Evolutionary conservation across 2,888 invertebrate genomes (phyloP).

Genomic region (Dicyrtomina minuta): DNA sequence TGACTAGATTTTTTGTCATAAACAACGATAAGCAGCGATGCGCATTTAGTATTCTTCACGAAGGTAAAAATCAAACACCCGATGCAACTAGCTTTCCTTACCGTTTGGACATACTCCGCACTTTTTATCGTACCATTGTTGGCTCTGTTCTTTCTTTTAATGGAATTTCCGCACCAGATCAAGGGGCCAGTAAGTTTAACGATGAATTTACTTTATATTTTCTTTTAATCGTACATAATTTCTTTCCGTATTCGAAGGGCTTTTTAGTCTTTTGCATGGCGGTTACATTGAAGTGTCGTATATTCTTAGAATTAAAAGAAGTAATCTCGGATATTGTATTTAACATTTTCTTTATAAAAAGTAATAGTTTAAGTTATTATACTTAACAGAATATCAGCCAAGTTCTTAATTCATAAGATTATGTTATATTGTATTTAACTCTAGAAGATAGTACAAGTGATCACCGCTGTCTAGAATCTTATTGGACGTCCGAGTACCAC

Average conservation of each 20-base stretch:
- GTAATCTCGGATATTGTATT: no score
- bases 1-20: conserved; percentile 67
- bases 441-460: conserved; percentile 8
- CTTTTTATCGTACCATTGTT: conserved; percentile 66
- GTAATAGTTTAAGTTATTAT: no score
- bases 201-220: conserved; percentile 4
- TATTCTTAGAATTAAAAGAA: no score
- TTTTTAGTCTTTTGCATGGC: no score
- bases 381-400: no score
- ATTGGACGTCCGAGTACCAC: conserved; percentile 83
- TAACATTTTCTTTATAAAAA: no score
- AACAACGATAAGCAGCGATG: conserved; percentile 61
- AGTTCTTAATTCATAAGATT: no score
- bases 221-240: neutral
- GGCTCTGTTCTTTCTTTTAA: conserved; percentile 46
- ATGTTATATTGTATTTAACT: no score
- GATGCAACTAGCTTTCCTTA: conserved; percentile 65
- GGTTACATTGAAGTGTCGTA: no score
- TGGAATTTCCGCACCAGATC: neutral
- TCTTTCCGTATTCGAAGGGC: no score
- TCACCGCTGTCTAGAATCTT: conserved; percentile 55
- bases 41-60: conserved; percentile 52
- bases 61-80: conserved; percentile 49
- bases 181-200: conserved; percentile 2
- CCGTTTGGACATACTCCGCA: conserved; percentile 69